phyloP scores from a whole-genome alignment of 2,888 invertebrate species.

The Seladonia tumulorum region DNA sequence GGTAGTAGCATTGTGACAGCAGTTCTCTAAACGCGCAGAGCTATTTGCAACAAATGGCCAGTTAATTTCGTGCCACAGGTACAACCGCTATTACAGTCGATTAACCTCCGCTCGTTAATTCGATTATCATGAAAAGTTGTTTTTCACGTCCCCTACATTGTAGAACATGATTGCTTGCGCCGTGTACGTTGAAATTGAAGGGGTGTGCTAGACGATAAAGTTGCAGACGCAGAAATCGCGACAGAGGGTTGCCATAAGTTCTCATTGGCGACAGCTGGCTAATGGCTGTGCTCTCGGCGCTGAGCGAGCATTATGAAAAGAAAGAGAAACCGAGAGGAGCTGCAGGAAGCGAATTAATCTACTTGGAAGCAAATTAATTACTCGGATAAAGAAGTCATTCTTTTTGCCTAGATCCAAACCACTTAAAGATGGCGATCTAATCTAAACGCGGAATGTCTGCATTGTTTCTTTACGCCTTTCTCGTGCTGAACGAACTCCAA shows the following conservation, averaged over 20 bases:
- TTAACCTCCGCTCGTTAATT: neutral
- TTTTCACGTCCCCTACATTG: constrained; percentile 7
- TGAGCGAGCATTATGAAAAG: constrained; percentile 21
- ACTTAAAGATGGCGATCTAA: neutral
- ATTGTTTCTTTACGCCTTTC: neutral
- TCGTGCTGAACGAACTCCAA: neutral
- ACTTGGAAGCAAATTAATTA: constrained; percentile 33
- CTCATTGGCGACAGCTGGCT: constrained; percentile 56
- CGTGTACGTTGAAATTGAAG: neutral
- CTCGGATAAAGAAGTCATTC: constrained; percentile 4
- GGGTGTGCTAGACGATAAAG: constrained; percentile 13
- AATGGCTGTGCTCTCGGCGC: constrained; percentile 63
- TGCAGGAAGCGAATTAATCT: constrained; percentile 54
- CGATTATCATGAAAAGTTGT: neutral
- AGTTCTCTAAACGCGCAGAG: neutral
- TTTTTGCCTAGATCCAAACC: neutral
- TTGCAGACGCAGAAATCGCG: constrained; percentile 38
- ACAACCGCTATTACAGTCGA: neutral
- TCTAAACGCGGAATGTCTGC: neutral
- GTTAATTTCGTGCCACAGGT: neutral
- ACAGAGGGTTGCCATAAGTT: constrained; percentile 52
- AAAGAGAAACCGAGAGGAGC: constrained; percentile 45
- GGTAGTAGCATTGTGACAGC: neutral
- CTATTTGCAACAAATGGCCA: neutral
- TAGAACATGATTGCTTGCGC: neutral